Evolutionary conservation across 2,888 invertebrate species (phyloP).

Genomic region (Lepidocyrtinus sp.): DNA sequence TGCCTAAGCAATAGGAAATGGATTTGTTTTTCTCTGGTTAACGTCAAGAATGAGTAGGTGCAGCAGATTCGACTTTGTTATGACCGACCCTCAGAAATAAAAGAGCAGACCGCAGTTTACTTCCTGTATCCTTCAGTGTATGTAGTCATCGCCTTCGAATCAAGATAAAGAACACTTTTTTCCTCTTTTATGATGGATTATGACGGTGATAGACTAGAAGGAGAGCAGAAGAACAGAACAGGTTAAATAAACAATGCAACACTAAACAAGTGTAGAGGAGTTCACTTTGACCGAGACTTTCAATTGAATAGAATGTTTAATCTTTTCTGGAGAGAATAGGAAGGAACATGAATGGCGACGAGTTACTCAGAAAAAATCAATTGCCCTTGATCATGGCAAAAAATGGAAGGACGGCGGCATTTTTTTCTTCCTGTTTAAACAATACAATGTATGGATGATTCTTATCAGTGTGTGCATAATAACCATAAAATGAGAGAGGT

Average conservation of each 20-base stretch:
- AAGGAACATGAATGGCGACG: background rate
- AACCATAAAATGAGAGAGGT: too few species aligned
- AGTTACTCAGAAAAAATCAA: slow-evolving; percentile 3
- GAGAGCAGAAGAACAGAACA: background rate
- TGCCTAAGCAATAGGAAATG: too few species aligned
- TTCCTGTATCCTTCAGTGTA: background rate
- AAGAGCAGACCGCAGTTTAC: background rate
- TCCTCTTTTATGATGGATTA: slow-evolving; percentile 2
- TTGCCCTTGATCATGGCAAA: slow-evolving; percentile 48
- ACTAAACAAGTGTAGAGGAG: background rate
- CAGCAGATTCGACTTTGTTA: background rate
- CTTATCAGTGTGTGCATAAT: too few species aligned
- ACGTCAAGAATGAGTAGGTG: background rate
- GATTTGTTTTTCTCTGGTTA: background rate
- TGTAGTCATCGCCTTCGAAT: background rate
- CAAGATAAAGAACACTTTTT: background rate
- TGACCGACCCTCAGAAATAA: background rate
- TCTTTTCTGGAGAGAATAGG: background rate
- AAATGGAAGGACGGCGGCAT: slow-evolving; percentile 9
- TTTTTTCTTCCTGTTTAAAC: background rate
- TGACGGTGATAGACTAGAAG: background rate
- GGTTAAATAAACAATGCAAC: slow-evolving; percentile 8
- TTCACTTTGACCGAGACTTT: background rate
- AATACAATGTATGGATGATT: background rate
- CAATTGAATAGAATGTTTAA: background rate